These are phyloP conservation scores for Gallinago jamesoni DNA, from an alignment of 2,113 vertebrate genomes.

Conservation along the genomic window DNA sequence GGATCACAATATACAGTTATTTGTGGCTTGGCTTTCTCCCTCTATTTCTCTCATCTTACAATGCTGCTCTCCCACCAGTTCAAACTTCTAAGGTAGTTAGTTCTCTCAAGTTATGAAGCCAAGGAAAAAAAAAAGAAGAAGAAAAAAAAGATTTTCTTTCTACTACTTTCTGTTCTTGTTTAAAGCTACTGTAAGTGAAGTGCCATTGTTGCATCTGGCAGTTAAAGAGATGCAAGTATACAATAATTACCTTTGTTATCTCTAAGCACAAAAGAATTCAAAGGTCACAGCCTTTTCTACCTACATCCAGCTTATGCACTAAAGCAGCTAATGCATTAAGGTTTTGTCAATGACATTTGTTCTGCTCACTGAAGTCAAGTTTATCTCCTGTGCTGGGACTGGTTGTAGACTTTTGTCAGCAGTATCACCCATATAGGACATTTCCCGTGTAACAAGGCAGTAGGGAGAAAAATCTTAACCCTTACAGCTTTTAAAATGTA, in stretches of 20 bases:
- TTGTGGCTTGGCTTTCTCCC: conserved; percentile 65
- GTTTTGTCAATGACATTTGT: neutral
- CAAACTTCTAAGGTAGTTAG: conserved; percentile 37
- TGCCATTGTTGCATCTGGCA: neutral
- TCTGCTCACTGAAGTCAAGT: neutral
- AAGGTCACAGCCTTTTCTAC: neutral
- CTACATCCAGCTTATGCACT: neutral
- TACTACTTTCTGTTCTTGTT: neutral
- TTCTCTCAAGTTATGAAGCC: neutral
- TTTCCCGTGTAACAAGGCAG: neutral
- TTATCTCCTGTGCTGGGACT: neutral
- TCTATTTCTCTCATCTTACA: conserved; percentile 35
- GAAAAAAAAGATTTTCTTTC: neutral
- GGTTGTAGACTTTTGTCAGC: neutral
- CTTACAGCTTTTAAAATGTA: neutral
- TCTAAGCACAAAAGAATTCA: neutral
- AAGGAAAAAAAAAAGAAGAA: neutral
- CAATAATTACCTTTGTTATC: neutral
- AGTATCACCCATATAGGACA: neutral
- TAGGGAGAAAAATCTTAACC: neutral
- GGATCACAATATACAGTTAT: conserved; percentile 46
- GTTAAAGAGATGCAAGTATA: neutral
- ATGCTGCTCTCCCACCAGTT: conserved; percentile 17
- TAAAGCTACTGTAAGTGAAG: neutral
- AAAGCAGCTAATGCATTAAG: neutral